Evolutionary conservation across 1,140 invertebrate species (phyloP), one percentile per base, ranked within the genome.

Genomic region (Brachionus angularis): DNA sequence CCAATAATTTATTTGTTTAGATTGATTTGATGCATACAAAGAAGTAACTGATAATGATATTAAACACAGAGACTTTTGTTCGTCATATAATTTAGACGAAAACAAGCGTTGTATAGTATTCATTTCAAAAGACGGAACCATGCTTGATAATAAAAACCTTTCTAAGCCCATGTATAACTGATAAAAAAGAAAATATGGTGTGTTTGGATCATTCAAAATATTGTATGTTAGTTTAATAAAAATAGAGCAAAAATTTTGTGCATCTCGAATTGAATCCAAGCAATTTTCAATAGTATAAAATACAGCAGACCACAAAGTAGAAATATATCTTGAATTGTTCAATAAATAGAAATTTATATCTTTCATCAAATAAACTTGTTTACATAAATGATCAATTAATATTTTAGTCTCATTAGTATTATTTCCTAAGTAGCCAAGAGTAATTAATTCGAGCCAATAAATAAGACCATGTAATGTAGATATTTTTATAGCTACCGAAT

Each of bases 391-490:
- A 52, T 74, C 74, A 23, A 73, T 76, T 0, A 73, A 46, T 31
- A 75, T 73, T 49, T 75, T 73, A 27, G 70, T 69, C 18, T 74
- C 73, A 12, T 72, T 74, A 8, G 74, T 50, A 2, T 71, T 67
- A 34, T 42, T 33, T 16, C 53, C 53, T 18, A 67, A 33, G 58
- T 67, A 36, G 47, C 69, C 27, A 53, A 75, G 73, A 42, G 79
- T 75, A 27, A 78, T 75, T 69, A 77, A 73, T 73, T 88, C 84
- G 86, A 91, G 80, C 47, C 92, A 78, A 78, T 89, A 91, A 5
- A 91, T 79, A n/a, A 88, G 79, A 1, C 89, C 89, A 77, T 89
- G 85, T 18, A 91, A 78, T 29, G 87, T 84, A 10, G 87, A 84
- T 39, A 88, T 85, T 76, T 86, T 84, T 14, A 86, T 85, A 1